Conservation (phyloP, 2,888 invertebrate genomes). For the Plebejus anna region DNA sequence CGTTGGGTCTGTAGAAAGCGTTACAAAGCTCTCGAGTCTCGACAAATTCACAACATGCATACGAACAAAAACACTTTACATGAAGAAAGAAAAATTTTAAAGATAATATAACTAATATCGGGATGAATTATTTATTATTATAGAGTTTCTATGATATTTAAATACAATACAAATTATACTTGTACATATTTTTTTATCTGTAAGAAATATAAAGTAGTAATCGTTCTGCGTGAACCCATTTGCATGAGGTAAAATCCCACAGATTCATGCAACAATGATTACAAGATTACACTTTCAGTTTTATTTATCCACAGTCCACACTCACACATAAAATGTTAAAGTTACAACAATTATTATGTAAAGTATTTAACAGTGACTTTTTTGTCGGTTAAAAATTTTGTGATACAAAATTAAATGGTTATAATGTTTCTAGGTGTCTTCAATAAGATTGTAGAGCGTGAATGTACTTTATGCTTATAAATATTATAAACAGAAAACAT, state of each 20-base stretch:
- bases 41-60: conserved; percentile 4
- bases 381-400: background rate
- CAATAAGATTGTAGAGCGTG: too few relatives aligned
- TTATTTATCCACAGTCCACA: background rate
- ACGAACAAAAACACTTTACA: background rate
- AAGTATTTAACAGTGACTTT: background rate
- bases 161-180: too few relatives aligned
- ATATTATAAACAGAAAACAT: too few relatives aligned
- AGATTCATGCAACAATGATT: conserved; percentile 17
- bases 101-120: background rate
- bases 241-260: conserved; percentile 19
- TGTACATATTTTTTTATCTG: too few relatives aligned
- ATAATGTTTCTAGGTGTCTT: too few relatives aligned
- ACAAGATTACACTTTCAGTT: conserved; percentile 11
- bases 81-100: background rate
- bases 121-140: too few relatives aligned
- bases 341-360: background rate
- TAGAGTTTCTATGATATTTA: too few relatives aligned
- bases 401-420: too few relatives aligned
- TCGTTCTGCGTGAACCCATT: background rate
- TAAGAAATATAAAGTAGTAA: background rate
- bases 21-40: background rate
- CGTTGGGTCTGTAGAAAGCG: background rate
- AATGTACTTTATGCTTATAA: too few relatives aligned
- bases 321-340: conserved; percentile 2